phyloP scores from a whole-genome alignment of 2,797 vertebrate species.

The Eulemur coronatus region DNA sequence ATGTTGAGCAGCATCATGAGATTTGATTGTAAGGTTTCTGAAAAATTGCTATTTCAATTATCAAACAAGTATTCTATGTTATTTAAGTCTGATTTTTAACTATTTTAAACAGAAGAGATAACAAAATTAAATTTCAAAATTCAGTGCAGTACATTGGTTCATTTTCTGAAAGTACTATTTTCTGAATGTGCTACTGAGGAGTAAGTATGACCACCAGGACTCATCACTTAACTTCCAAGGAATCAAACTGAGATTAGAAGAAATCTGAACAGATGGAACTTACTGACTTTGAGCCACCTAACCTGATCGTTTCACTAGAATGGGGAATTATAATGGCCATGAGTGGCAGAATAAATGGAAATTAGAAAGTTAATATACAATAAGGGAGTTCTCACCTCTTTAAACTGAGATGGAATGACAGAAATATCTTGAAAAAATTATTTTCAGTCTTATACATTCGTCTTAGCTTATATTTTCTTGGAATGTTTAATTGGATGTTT shows the following conservation, averaged over 20 bases:
- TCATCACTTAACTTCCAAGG: conserved; percentile 13
- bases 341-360: conserved; percentile 19
- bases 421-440: neutral
- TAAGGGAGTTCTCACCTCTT: neutral
- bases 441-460: conserved; percentile 16
- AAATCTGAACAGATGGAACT: conserved; percentile 17
- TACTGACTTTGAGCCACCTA: conserved; percentile 1
- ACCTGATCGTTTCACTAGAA: conserved; percentile 12
- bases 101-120: neutral
- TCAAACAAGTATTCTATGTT: neutral
- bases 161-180: conserved; percentile 14
- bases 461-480: neutral
- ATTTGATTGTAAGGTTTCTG: neutral
- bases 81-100: neutral
- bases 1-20: neutral
- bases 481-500: conserved; percentile 61
- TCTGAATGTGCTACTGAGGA: neutral
- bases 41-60: neutral
- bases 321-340: neutral
- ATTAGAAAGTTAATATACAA: conserved; percentile 48
- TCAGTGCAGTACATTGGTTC: neutral
- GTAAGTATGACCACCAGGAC: neutral
- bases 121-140: conserved; percentile 46
- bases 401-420: neutral
- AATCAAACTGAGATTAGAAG: conserved; percentile 43